phyloP scores from a whole-genome alignment of 2,888 invertebrate genomes.

The Trissolcus japonicus region DNA sequence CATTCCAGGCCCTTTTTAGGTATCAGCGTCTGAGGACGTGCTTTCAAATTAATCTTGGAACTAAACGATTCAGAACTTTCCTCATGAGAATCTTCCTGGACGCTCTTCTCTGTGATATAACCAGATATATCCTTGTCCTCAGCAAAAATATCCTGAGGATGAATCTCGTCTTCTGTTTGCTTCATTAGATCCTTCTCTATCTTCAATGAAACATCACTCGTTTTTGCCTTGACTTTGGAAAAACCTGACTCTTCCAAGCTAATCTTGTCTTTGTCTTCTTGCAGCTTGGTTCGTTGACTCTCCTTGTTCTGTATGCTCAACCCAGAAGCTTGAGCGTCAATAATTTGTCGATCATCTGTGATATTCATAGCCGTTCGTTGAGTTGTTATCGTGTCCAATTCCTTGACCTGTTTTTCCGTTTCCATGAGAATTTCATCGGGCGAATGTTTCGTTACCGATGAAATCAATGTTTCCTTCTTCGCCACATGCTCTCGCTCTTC shows the following conservation, averaged over 20 bases:
- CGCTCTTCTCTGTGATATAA: conserved; percentile 58
- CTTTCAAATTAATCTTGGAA: conserved; percentile 52
- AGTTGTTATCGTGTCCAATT: conserved; percentile 61
- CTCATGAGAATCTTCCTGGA: conserved; percentile 61
- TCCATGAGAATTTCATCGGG: conserved; percentile 66
- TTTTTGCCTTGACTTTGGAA: conserved; percentile 61
- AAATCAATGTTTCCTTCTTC: conserved; percentile 65
- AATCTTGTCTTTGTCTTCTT: conserved; percentile 66
- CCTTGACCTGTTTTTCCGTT: conserved; percentile 61
- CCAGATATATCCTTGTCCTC: conserved; percentile 54
- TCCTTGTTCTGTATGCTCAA: conserved; percentile 61
- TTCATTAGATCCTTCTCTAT: conserved; percentile 63
- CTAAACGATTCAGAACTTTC: conserved; percentile 62
- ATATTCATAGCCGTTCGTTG: conserved; percentile 66
- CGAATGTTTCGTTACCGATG: conserved; percentile 64
- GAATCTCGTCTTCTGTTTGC: conserved; percentile 48
- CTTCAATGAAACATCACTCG: conserved; percentile 65
- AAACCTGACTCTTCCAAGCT: conserved; percentile 62
- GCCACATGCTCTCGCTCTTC: conserved; percentile 68
- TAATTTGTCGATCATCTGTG: conserved; percentile 63
- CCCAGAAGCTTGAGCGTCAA: conserved; percentile 67
- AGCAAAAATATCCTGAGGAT: conserved; percentile 35
- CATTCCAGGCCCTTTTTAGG: conserved; percentile 47
- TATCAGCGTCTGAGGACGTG: conserved; percentile 43
- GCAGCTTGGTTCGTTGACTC: conserved; percentile 58